These are phyloP conservation scores for Eupristina koningsbergeri DNA, from an alignment of 1,140 invertebrate genomes.

Conservation along the genomic window DNA sequence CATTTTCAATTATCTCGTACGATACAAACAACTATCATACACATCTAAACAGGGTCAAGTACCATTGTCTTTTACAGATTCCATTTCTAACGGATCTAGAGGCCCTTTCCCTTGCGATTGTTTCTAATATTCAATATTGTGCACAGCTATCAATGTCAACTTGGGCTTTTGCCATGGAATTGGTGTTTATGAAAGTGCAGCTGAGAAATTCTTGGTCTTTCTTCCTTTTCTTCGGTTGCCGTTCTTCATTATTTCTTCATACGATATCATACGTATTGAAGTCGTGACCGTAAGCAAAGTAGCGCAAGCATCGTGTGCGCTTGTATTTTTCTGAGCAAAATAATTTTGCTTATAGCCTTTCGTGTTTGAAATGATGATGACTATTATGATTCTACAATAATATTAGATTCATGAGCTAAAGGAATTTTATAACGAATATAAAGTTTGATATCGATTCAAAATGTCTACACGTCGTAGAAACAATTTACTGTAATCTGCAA, in stretches of 20 bases:
- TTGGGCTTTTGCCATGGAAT: slow-evolving; percentile 6
- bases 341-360: not conserved
- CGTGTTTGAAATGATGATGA: not conserved
- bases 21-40: not conserved
- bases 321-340: not conserved
- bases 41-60: slow-evolving; percentile 55
- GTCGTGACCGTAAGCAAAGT: not conserved
- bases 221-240: not conserved
- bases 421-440: not conserved
- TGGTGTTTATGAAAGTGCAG: not conserved
- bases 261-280: not conserved
- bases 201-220: not conserved
- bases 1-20: slow-evolving; percentile 57
- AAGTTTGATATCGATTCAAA: not conserved
- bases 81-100: slow-evolving; percentile 27
- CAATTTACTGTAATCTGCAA: not conserved
- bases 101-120: slow-evolving; percentile 12
- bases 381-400: no score
- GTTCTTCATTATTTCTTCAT: not conserved
- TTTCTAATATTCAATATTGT: not conserved
- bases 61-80: slow-evolving; percentile 54
- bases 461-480: not conserved
- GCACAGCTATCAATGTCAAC: slow-evolving; percentile 34
- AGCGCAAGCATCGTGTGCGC: no score
- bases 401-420: no score